Conservation (phyloP, 2,113 vertebrate species). For the Chitala chitala region DNA sequence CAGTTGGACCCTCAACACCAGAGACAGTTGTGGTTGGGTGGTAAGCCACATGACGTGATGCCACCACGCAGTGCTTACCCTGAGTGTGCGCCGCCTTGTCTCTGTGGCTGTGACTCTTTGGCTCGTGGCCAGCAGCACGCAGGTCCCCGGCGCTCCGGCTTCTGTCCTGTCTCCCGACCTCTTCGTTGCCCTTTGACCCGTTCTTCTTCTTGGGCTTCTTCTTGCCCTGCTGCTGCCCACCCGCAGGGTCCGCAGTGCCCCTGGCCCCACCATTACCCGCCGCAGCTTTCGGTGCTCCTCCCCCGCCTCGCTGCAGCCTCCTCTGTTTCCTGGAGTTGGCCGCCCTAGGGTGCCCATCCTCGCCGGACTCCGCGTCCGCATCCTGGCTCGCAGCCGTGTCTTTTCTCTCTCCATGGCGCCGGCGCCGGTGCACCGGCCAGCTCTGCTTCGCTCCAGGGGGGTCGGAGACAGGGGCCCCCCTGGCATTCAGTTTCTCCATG, state of each 20-base stretch:
- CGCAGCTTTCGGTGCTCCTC: background rate
- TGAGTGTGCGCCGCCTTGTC: conserved; percentile 29
- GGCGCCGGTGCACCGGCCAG: conserved; percentile 36
- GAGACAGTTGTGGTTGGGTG: too few species aligned
- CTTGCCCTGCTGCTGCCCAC: conserved; percentile 42
- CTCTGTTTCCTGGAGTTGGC: conserved; percentile 38
- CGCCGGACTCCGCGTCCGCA: conserved; percentile 58
- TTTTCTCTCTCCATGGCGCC: conserved; percentile 46
- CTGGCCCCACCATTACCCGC: conserved; percentile 10
- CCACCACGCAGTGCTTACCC: conserved; percentile 13
- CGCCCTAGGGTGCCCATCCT: conserved; percentile 42
- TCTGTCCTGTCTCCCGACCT: conserved; percentile 25
- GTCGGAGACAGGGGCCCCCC: conserved; percentile 33
- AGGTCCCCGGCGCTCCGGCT: conserved; percentile 3
- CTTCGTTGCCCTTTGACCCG: conserved; percentile 29
- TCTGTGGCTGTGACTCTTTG: conserved; percentile 33
- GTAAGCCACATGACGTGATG: too few species aligned
- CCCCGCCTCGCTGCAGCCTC: conserved; percentile 41
- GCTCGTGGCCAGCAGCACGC: background rate
- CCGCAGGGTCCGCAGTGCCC: conserved; percentile 12
- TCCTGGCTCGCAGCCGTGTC: conserved; percentile 51
- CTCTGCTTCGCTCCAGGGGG: conserved; percentile 32
- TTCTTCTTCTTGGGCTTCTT: conserved; percentile 49
- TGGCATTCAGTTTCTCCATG: conserved; percentile 49
- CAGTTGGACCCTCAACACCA: too few species aligned